Conservation (phyloP, 2,113 vertebrate genomes). For the Brachyistius frenatus region DNA sequence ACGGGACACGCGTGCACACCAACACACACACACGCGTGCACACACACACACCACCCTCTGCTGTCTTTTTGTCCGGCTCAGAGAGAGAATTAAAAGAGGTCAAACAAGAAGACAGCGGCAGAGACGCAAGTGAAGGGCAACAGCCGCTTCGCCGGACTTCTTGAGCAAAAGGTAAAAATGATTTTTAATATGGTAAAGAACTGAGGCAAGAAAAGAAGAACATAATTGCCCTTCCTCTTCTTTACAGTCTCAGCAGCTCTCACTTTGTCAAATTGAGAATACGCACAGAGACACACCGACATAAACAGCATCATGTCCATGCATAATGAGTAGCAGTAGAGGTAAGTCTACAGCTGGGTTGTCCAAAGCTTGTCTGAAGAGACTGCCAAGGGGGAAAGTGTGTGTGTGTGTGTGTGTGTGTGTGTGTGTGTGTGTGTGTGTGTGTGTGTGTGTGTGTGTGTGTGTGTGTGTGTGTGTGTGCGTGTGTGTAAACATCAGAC, state of each 20-base stretch:
- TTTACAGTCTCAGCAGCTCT: constrained; percentile 9
- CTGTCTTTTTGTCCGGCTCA: constrained; percentile 68
- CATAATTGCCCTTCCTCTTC: constrained; percentile 2
- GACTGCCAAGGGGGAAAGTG: not conserved
- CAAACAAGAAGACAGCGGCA: constrained; percentile 66
- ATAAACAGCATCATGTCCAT: constrained; percentile 43
- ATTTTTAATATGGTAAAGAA: constrained; percentile 17
- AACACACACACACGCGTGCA: constrained; percentile 2
- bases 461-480: no score
- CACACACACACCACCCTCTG: constrained; percentile 52
- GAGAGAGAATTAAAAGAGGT: constrained; percentile 69
- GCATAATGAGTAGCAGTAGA: constrained; percentile 51
- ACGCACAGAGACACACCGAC: constrained; percentile 8
- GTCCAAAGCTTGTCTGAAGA: constrained; percentile 25
- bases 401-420: not conserved
- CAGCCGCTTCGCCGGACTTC: constrained; percentile 44
- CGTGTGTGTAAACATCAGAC: not conserved
- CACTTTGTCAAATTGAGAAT: constrained; percentile 8
- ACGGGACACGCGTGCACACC: constrained; percentile 43
- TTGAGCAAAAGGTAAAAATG: constrained; percentile 14
- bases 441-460: no score
- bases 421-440: no score
- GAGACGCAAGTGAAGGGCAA: constrained; percentile 47
- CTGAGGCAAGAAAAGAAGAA: not conserved
- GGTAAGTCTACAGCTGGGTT: constrained; percentile 36